phyloP scores from a whole-genome alignment of 2,113 vertebrate genomes.

The Athene noctua region DNA sequence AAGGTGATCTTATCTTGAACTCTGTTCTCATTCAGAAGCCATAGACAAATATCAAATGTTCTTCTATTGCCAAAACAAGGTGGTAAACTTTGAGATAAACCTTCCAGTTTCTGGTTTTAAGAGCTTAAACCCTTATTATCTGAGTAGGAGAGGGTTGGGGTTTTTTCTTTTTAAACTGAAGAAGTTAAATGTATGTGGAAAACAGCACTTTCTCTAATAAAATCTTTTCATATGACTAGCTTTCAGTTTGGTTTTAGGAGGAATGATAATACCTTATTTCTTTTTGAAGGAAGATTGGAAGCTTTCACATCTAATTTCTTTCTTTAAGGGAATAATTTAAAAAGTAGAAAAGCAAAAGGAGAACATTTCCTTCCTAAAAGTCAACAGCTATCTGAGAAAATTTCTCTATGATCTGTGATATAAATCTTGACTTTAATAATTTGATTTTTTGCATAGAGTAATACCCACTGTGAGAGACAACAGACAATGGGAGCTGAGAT shows the following conservation, averaged over 20 bases:
- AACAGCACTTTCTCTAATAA: neutral
- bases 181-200: neutral
- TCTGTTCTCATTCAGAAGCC: conserved; percentile 53
- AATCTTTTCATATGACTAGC: neutral
- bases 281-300: neutral
- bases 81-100: conserved; percentile 18
- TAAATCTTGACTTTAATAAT: neutral
- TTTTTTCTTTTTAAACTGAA: neutral
- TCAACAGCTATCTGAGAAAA: neutral
- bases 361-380: neutral
- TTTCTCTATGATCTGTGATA: neutral
- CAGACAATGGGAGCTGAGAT: neutral
- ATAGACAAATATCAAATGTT: conserved; percentile 58
- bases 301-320: neutral
- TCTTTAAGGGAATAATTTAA: neutral
- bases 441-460: neutral
- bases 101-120: conserved; percentile 33
- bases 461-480: neutral
- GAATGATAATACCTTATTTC: neutral
- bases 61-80: conserved; percentile 61
- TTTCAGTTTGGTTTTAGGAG: neutral
- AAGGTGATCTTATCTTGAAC: conserved; percentile 70
- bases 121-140: neutral
- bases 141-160: neutral
- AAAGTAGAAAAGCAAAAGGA: neutral